phyloP scores from a whole-genome alignment of 1,140 invertebrate genomes.

The Littorina saxatilis region DNA sequence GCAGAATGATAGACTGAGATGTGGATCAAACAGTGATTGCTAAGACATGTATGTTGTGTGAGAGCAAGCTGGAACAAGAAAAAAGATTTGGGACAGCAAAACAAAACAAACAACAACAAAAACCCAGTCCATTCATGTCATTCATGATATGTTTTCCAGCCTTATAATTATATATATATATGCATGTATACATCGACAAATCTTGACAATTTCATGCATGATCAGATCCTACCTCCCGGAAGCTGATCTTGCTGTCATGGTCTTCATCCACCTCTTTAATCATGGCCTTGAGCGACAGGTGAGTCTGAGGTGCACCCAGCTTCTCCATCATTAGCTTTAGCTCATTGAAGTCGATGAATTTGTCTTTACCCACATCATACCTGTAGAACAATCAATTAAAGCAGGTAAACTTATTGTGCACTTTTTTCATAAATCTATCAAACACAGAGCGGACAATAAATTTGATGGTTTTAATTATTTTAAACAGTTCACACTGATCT shows the following conservation, averaged over 20 bases:
- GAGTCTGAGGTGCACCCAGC: conserved; percentile 95
- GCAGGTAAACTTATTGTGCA: background rate
- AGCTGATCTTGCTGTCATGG: conserved; percentile 90
- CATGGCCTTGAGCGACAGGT: conserved; percentile 94
- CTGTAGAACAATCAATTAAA: conserved; percentile 78
- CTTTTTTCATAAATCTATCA: background rate
- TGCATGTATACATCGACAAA: background rate
- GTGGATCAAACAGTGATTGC: too few species aligned
- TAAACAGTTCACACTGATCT: background rate
- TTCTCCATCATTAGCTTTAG: conserved; percentile 98
- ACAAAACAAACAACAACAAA: too few species aligned
- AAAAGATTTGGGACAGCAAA: too few species aligned
- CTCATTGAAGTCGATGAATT: conserved; percentile 90
- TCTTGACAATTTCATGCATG: too few species aligned
- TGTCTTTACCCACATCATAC: conserved; percentile 92
- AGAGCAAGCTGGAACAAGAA: too few species aligned
- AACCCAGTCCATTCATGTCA: too few species aligned
- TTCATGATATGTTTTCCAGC: too few species aligned
- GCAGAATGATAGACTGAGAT: too few species aligned
- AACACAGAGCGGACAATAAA: background rate
- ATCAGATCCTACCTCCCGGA: conserved; percentile 91
- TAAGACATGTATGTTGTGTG: too few species aligned
- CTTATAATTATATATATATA: background rate
- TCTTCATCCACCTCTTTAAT: conserved; percentile 93
- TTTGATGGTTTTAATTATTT: background rate